Base-by-base conservation (phyloP, 1,140 invertebrate genomes). In the Bombus confusus region DNA sequence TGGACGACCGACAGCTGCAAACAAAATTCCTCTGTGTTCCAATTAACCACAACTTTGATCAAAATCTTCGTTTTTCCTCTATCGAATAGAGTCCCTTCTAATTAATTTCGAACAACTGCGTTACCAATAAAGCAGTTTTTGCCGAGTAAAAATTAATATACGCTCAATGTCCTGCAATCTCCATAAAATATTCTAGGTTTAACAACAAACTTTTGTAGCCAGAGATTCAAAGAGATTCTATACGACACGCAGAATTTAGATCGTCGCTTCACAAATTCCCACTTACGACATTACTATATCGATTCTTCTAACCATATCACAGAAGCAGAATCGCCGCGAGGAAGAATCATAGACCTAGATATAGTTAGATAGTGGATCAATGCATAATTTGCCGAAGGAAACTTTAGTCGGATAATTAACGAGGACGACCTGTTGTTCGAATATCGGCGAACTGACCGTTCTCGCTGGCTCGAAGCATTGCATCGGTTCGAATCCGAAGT, bases 381-480 rank as follows among this genome's bases (percentile, higher is more conserved):
- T 74, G 39, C 52, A 37, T 31, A 31, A 39, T 64, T 74, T 39
- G 62, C 62, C 52, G 52, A 75, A 64, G 57, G 15, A 8, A 62
- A 57, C 43, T 43, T 57, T 57, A 68, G 28, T 34, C 43, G 62
- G 37, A 18, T 66, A 83, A 83, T 83, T 69, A 83, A 43, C 28
- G 47, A 52, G 47, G 6, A 52, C 18, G 18, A 52, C 18, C 62
- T 52, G 43, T 47, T 37, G n/a, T 47, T 34, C n/a, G 31, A n/a
- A n/a, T 57, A 34, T 10, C 28, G 28, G 12, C 18, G 13, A 64
- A 15, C 13, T 37, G 6, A 3, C 43, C n/a, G 37, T 22, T 28
- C 37, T 28, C 10, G 57, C 25, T 41, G 2, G 22, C 2, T 72
- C 13, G 31, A 34, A 72, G 12, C 28, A 15, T 37, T 31, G 22